Base-by-base conservation (phyloP, 2,888 invertebrate species). In the Coecobrya sp. region DNA sequence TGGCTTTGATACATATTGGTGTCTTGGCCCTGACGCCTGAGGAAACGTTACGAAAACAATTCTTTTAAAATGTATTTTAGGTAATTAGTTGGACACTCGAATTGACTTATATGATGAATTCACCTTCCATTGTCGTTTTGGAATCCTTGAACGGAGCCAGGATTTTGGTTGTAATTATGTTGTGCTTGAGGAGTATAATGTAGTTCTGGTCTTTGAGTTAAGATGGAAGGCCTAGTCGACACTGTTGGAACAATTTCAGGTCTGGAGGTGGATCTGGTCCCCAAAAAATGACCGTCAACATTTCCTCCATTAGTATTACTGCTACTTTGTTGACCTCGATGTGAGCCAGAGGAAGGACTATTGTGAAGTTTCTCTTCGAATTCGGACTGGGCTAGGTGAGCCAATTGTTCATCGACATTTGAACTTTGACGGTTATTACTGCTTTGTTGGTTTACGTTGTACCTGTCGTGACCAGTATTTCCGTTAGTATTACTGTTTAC, bases 281-380 rank as follows among this genome's bases (percentile, higher is more conserved):
- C 59, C 59, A 10, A 59, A 59, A 3, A 11, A 59, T n/a, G 1
- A 19, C 36, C 36, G 13, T 11, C 10, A 36, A 4, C n/a, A 36
- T 2, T 73, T 45, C 73, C 73, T 27, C 45, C 3, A 19, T 45
- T 73, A 0, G 11, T 13, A 11, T 22, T 8, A 73, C 19, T 10
- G 11, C 45, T 22, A 11, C 73, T 27, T 8, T 13, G 27, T 11
- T 22, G 76, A n/a, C 8, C 2, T 49, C 45, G 73, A 10, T 79
- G 73, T 10, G 52, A 49, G 2, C 3, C 22, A 25, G 25, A 27
- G 13, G 79, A 22, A 22, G 79, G 49, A 2, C 16, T 55, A 22
- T 49, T 79, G 0, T 52, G 42, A n/a, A 22, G 16, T 22, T 81
- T 62, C 42, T 84, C 84, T 13, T 84, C 84, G 11, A 19, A 84